Base-by-base conservation (phyloP, 2,888 invertebrate genomes). In the Cosmorhoe ocellata region DNA sequence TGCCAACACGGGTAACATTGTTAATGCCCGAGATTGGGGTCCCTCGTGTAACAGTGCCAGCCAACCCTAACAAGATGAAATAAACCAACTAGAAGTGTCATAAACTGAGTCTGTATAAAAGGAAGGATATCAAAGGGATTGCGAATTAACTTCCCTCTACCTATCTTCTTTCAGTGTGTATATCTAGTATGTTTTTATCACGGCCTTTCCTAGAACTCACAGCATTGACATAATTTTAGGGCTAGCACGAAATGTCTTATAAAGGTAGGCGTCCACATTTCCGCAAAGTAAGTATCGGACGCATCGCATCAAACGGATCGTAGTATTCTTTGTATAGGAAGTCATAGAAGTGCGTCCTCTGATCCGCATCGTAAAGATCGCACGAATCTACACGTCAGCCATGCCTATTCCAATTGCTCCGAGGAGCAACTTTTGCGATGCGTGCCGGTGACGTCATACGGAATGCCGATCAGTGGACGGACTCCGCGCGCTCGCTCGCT, bases 61-160 rank as follows among this genome's bases (percentile, higher is more conserved):
- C 2, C 42, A 47, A 37, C 47, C 43, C 43, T 51, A 36, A 32
- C 18, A 39, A 40, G 36, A 34, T 32, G 41, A 43, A 49, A 43
- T 37, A 51, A 47, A 49, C 26, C 44, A 30, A 39, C 46, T 37
- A 47, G 52, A 46, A 49, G 41, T 51, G 52, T 51, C 56, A 47
- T 58, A 52, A 58, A 58, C 37, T 38, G 34, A 47, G 47, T 50
- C 41, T 56, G 41, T 52, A 5, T 10, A 46, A 47, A 39, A 18
- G 47, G 49, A 54, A 32, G 38, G 33, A 56, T 49, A 36, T 43
- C 11, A 36, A 36, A 37, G 7, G 31, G 49, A 48, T 48, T 52
- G 12, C n/a, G 32, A 10, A 50, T 48, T 22, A 24, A 41, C 40
- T 30, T 5, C 22, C n/a, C n/a, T 34, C 6, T 10, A 18, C 18